Percentiles rank a stretch among this genome's conserved stretches.
These are phyloP conservation scores for Hecatera dysodea DNA, from an alignment of 2,888 invertebrate species.

Conservation along the genomic window DNA sequence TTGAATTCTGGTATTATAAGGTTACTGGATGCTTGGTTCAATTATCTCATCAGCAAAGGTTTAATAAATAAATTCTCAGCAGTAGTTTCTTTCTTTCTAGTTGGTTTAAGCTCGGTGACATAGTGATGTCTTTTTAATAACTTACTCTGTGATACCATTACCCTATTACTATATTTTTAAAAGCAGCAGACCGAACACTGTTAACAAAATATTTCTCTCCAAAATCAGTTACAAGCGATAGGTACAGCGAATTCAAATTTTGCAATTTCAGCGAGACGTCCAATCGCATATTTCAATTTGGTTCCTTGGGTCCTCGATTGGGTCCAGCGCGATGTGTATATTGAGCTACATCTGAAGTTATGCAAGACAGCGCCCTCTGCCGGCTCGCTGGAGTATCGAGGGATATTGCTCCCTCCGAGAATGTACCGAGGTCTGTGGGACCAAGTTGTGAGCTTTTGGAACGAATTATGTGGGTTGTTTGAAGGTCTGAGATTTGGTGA, in stretches of 20 bases:
- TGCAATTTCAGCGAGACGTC: neutral
- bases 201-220: neutral
- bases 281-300: conserved; percentile 27
- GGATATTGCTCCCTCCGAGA: conserved; percentile 44
- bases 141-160: neutral
- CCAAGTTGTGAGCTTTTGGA: conserved; percentile 31
- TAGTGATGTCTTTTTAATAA: neutral
- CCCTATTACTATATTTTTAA: neutral
- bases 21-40: neutral
- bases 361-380: conserved; percentile 29
- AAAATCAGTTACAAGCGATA: conserved; percentile 19
- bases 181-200: neutral
- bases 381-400: conserved; percentile 31
- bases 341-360: conserved; percentile 17
- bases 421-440: conserved; percentile 27
- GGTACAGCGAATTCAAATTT: conserved; percentile 10
- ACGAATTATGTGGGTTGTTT: conserved; percentile 18
- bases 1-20: neutral
- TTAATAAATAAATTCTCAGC: neutral
- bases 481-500: neutral
- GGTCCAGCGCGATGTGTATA: conserved; percentile 11
- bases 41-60: neutral
- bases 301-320: neutral
- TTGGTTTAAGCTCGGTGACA: too few relatives aligned
- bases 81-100: too few relatives aligned